Conservation (phyloP, 2,113 vertebrate genomes). For the Acrocephalus kingi region DNA sequence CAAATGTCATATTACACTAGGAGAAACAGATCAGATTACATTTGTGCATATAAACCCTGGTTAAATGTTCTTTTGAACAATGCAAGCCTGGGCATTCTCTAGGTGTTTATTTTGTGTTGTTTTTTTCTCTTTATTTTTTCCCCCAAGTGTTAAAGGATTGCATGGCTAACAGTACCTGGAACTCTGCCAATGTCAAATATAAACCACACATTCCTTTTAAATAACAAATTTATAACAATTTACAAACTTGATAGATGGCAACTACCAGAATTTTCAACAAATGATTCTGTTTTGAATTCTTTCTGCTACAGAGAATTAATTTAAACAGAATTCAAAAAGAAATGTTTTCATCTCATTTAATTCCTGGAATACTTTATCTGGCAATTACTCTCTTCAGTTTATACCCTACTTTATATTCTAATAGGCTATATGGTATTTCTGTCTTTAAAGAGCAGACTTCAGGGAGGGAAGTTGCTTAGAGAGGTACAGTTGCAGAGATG, state of each 20-base stretch:
- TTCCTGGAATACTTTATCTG: background rate
- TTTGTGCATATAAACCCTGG: background rate
- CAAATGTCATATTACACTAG: background rate
- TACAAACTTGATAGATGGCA: background rate
- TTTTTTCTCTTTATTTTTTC: background rate
- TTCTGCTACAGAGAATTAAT: background rate
- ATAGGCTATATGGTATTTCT: background rate
- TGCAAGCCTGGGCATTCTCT: background rate
- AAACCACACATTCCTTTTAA: background rate
- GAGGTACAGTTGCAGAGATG: background rate
- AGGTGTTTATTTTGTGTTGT: background rate
- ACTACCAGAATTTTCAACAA: conserved; percentile 6
- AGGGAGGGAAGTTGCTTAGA: background rate
- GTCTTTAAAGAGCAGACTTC: conserved; percentile 3
- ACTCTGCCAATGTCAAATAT: background rate
- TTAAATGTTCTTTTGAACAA: background rate
- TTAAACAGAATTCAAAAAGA: background rate
- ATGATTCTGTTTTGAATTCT: background rate
- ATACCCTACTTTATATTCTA: background rate
- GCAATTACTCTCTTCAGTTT: background rate
- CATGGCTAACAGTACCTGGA: background rate
- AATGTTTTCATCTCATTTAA: background rate
- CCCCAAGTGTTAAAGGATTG: background rate
- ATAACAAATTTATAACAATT: background rate
- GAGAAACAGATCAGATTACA: background rate